Base-by-base conservation (phyloP, 2,888 invertebrate species). In the Allophyes oxyacanthae region DNA sequence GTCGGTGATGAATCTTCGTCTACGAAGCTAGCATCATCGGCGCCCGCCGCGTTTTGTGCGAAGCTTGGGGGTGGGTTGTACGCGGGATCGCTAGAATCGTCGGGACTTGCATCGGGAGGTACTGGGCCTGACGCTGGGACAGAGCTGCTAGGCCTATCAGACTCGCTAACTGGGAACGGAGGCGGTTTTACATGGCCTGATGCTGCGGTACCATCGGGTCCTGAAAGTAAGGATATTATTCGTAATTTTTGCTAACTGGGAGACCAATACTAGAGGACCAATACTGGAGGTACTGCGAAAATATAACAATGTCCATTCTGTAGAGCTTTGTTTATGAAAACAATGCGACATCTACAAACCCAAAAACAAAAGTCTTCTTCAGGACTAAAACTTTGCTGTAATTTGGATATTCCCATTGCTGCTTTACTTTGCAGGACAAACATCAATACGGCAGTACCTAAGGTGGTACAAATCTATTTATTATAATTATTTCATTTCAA, bases 111-210 rank as follows among this genome's bases (percentile, higher is more conserved):
- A 52, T 73, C 79, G 20, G 79, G 77, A 13, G 78, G 38, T 3
- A 53, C 70, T 43, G 64, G 77, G 36, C 55, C 72, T 66, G 71
- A 80, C 64, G 72, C 73, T 54, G 75, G 77, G 3, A 71, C 72
- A 26, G 65, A 40, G 37, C 44, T 84, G 50, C 71, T 80, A 2
- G 88, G 86, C 60, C 86, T 81, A 5, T 89, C 90, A 64, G 85
- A 83, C 10, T 92, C 91, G 46, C 84, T 78, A n/a, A 69, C 65
- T 32, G 89, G 85, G 75, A 91, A 94, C 2, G 92, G 92, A 10
- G 92, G 90, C 14, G 95, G 95, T 73, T 95, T 95, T 6, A 94
- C 90, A 72, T 94, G 94, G 0, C 95, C 95, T 67, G 95, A 95
- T 26, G 95, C 95, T 32, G 95, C 95, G 5, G 95, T 94, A 28